phyloP scores from a whole-genome alignment of 2,888 invertebrate species.

The Apantesis nais region DNA sequence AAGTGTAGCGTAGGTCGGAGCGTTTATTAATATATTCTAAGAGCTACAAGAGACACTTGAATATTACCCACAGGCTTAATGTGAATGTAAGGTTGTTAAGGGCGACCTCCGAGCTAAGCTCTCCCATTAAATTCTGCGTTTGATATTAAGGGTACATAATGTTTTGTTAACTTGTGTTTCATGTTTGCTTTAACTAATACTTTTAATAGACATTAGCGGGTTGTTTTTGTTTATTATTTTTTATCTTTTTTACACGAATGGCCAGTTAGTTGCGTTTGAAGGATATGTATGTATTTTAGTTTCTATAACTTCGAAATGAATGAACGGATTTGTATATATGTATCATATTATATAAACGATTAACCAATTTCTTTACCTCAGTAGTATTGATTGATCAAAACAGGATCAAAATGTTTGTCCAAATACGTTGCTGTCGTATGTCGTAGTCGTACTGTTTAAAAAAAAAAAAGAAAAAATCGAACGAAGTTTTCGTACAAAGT shows the following conservation, averaged over 20 bases:
- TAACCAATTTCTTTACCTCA: no score
- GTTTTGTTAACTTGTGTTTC: slow-evolving; percentile 36
- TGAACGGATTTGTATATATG: background rate
- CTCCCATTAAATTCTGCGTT: slow-evolving; percentile 41
- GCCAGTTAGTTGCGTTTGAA: no score
- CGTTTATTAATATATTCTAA: slow-evolving; percentile 28
- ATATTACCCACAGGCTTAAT: slow-evolving; percentile 34
- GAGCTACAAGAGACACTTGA: slow-evolving; percentile 42
- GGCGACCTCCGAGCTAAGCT: slow-evolving; percentile 29
- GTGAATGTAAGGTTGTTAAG: slow-evolving; percentile 25
- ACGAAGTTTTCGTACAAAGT: no score
- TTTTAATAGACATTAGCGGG: slow-evolving; percentile 31
- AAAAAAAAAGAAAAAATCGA: no score
- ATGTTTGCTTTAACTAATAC: slow-evolving; percentile 19
- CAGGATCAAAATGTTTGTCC: no score
- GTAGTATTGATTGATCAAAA: no score
- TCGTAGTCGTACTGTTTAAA: no score
- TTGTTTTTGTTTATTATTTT: background rate
- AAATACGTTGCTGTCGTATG: no score
- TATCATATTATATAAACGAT: no score
- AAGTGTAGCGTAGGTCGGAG: slow-evolving; percentile 17
- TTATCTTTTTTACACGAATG: background rate
- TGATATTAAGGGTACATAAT: slow-evolving; percentile 37
- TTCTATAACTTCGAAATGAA: no score
- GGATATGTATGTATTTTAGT: no score